Evolutionary conservation across 2,888 invertebrate species (phyloP).

Genomic region (Selenia dentaria): DNA sequence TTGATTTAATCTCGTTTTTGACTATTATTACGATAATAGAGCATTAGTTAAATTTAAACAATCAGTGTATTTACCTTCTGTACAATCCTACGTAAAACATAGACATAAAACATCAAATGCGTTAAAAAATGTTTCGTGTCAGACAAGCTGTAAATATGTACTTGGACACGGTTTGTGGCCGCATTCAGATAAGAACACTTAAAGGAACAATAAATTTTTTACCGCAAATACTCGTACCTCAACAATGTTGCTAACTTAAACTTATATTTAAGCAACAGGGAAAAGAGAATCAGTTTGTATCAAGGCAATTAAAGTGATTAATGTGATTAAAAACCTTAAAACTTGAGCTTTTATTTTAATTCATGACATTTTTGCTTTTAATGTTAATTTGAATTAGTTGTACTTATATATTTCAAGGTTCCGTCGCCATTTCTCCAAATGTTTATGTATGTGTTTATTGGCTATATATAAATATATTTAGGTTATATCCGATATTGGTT

Average conservation of each 20-base stretch:
- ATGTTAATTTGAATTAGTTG: no score
- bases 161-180: conserved; percentile 40
- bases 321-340: conserved; percentile 11
- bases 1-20: no score
- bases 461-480: no score
- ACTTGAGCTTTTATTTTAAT: conserved; percentile 16
- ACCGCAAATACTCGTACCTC: conserved; percentile 4
- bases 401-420: no score
- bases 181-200: conserved; percentile 38
- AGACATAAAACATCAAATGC: conserved; percentile 23
- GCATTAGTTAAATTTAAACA: no score
- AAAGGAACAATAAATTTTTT: conserved; percentile 37
- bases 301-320: conserved; percentile 16
- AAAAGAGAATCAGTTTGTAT: conserved; percentile 1
- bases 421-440: no score
- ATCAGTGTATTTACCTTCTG: conserved; percentile 3
- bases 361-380: not conserved
- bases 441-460: no score
- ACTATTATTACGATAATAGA: no score
- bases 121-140: conserved; percentile 39
- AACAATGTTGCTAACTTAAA: conserved; percentile 23
- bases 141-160: conserved; percentile 45
- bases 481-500: no score
- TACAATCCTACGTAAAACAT: conserved; percentile 24
- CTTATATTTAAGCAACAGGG: not conserved